phyloP scores from a whole-genome alignment of 2,797 vertebrate genomes.

The Hippoglossus hippoglossus region DNA sequence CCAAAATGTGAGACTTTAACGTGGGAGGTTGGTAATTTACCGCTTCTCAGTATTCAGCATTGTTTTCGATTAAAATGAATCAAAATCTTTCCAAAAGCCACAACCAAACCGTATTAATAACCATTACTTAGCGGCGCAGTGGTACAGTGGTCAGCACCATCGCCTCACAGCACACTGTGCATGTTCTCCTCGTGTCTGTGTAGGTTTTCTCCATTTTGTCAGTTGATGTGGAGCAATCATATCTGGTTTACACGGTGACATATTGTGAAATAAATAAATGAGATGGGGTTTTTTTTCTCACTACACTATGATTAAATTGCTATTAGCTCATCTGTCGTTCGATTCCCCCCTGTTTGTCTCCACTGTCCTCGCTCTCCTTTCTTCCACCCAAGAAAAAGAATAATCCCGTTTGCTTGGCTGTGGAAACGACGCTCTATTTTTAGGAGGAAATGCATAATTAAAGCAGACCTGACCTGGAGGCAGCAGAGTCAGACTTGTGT shows the following conservation, averaged over 20 bases:
- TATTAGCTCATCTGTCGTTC: constrained; percentile 30
- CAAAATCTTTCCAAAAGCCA: no score
- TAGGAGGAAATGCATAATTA: constrained; percentile 81
- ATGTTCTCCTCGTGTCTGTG: no score
- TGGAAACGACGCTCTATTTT: constrained; percentile 76
- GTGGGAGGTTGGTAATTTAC: no score
- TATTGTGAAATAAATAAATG: background rate
- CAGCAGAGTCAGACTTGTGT: constrained; percentile 40
- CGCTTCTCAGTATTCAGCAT: no score
- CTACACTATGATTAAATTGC: background rate
- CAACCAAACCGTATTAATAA: no score
- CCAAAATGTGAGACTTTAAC: no score
- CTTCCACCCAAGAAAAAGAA: constrained; percentile 72
- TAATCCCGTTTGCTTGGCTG: constrained; percentile 73
- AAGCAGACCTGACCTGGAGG: constrained; percentile 69
- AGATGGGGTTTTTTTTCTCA: background rate
- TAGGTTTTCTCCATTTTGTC: no score
- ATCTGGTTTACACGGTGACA: background rate
- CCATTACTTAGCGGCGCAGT: no score
- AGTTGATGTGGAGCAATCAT: background rate
- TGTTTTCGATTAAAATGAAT: no score
- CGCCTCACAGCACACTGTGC: no score
- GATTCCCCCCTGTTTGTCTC: background rate
- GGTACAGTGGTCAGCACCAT: no score
- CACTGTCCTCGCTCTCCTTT: constrained; percentile 23